A percentile compares a stretch with the other conserved stretches of the same genome.
Conservation (phyloP, 2,797 vertebrate genomes). For the Phrynocephalus forsythii region DNA sequence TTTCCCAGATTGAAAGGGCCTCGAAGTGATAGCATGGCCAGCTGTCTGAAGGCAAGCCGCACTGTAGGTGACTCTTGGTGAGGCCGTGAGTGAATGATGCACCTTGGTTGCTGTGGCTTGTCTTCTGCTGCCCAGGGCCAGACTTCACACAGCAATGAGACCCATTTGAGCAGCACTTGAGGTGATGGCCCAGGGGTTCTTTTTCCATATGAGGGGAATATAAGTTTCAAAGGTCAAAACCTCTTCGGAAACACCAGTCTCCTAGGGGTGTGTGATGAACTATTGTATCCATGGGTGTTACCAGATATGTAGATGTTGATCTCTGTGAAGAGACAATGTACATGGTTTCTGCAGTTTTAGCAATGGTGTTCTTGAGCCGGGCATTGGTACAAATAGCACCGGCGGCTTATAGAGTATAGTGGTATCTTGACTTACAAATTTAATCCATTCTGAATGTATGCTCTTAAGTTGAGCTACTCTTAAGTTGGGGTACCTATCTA, state of each 20-base stretch:
- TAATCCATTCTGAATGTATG: no score
- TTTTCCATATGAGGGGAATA: background rate
- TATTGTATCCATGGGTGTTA: background rate
- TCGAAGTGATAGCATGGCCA: background rate
- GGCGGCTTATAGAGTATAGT: background rate
- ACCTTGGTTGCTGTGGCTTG: background rate
- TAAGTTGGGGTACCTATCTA: no score
- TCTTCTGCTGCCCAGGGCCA: no score
- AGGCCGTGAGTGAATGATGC: background rate
- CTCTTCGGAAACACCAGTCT: background rate
- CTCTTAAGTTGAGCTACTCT: no score
- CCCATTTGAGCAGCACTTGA: background rate
- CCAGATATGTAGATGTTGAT: background rate
- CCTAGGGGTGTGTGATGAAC: background rate
- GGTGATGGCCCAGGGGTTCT: accelerated
- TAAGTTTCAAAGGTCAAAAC: background rate
- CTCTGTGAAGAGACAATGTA: no score
- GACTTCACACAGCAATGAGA: background rate
- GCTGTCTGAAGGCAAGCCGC: background rate
- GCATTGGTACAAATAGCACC: background rate
- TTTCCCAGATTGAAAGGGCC: background rate
- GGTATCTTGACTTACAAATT: no score
- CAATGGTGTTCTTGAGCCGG: background rate
- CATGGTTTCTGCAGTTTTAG: background rate
- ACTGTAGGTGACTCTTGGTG: background rate